Conservation (phyloP, 2,797 vertebrate species). For the Huso huso region DNA sequence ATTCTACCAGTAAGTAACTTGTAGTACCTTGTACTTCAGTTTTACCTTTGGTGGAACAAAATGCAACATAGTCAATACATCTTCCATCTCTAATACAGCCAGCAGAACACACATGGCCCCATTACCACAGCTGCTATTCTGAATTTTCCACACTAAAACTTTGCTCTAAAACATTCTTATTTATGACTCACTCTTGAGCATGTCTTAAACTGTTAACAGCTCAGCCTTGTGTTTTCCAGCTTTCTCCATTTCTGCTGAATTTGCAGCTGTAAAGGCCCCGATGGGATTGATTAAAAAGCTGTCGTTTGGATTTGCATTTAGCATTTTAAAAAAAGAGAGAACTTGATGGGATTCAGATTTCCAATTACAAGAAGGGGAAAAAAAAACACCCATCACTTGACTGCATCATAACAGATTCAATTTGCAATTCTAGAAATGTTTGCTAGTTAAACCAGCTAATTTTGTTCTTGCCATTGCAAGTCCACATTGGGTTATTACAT, state of each 20-base stretch:
- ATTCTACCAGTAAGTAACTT: no score
- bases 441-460: background rate
- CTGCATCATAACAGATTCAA: background rate
- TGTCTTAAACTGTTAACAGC: constrained; percentile 76
- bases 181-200: constrained; percentile 85
- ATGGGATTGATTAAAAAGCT: constrained; percentile 80
- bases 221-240: constrained; percentile 76
- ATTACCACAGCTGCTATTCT: constrained; percentile 67
- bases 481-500: constrained; percentile 1
- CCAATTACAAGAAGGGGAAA: background rate
- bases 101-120: constrained; percentile 51
- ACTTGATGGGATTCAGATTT: constrained; percentile 29
- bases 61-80: no score
- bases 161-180: constrained; percentile 74
- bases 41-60: no score
- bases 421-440: background rate
- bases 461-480: background rate
- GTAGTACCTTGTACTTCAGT: no score
- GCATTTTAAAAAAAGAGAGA: constrained; percentile 37
- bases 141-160: constrained; percentile 73
- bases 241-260: constrained; percentile 90
- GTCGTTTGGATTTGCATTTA: constrained; percentile 67
- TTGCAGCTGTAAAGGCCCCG: constrained; percentile 72
- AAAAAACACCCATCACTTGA: background rate
- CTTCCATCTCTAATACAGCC: constrained; percentile 33